phyloP scores from a whole-genome alignment of 2,113 vertebrate species.

The Dermatemys mawii region DNA sequence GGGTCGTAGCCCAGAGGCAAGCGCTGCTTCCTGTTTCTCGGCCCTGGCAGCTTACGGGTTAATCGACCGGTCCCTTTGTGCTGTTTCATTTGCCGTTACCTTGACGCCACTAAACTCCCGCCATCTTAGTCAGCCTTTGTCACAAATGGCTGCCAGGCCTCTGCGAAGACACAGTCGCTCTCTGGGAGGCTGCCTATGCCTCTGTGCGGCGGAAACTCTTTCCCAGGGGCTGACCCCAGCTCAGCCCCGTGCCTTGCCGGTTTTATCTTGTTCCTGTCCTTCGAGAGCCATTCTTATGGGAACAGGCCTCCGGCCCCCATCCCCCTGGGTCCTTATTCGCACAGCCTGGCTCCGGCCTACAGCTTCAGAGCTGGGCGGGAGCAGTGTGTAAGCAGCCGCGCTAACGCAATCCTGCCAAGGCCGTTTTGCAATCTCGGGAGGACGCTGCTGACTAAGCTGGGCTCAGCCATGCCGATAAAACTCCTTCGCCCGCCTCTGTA shows the following conservation, averaged over 20 bases:
- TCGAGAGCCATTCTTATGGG: background rate
- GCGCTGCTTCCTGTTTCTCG: too few species aligned
- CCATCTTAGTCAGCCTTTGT: background rate
- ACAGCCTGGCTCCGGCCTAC: background rate
- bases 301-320: background rate
- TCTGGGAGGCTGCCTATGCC: accelerated
- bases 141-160: background rate
- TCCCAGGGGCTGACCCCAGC: background rate
- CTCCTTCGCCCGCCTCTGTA: background rate
- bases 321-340: background rate
- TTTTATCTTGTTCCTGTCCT: background rate
- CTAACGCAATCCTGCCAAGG: background rate
- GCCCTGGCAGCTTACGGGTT: background rate
- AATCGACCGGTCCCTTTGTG: background rate
- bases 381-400: background rate
- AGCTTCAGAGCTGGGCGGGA: background rate
- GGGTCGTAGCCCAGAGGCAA: too few species aligned
- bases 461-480: background rate
- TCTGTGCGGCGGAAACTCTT: background rate
- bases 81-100: background rate
- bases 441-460: background rate
- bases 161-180: background rate
- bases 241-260: background rate
- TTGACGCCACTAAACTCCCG: background rate
- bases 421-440: background rate